phyloP scores from a whole-genome alignment of 2,113 vertebrate species.

The Mus musculus region GRCm39 chr14:89339501-89340000 shows the following conservation, averaged over 20 bases:
- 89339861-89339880: neutral
- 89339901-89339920: neutral
- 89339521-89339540: neutral
- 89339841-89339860: neutral
- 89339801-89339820: neutral
- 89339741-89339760: neutral
- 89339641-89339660: neutral
- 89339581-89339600: neutral
- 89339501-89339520: neutral
- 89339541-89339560: too few relatives aligned
- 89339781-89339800: neutral
- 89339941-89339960: too few relatives aligned
- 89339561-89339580: neutral
- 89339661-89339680: rapidly evolving
- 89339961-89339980: neutral
- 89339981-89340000: neutral
- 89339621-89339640: neutral
- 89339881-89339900: rapidly evolving
- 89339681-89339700: neutral
- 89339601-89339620: neutral
- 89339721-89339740: neutral
- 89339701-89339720: neutral
- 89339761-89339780: neutral
- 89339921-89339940: neutral
- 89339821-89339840: neutral